Evolutionary conservation across 2,888 invertebrate species (phyloP).

Genomic region (Acrocyrtus sp.): DNA sequence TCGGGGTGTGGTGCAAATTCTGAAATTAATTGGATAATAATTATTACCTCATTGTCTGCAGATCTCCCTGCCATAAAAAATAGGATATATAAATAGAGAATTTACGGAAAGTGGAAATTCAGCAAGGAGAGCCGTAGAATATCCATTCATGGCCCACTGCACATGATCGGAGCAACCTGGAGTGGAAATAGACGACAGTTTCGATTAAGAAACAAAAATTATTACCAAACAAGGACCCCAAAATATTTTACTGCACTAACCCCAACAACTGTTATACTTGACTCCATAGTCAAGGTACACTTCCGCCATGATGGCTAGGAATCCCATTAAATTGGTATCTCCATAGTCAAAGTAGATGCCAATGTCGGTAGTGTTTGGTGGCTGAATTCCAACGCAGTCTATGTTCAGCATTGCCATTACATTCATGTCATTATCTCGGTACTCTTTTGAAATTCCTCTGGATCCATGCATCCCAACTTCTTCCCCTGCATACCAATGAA

Average conservation of each 20-base stretch:
- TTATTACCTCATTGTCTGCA: no score
- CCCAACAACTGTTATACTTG: no score
- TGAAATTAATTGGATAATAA: no score
- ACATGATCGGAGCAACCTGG: conserved; percentile 48
- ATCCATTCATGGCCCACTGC: conserved; percentile 29
- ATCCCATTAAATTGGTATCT: conserved; percentile 17
- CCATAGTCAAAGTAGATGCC: conserved; percentile 40
- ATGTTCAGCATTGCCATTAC: conserved; percentile 49
- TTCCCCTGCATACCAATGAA: conserved; percentile 50
- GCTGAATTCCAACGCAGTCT: conserved; percentile 35
- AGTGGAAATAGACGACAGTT: no score
- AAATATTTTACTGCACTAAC: no score
- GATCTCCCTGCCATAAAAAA: no score
- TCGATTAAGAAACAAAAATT: no score
- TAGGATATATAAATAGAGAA: no score
- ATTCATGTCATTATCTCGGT: not conserved
- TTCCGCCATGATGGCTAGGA: conserved; percentile 31
- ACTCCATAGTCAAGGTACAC: conserved; percentile 19
- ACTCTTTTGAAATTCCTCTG: conserved; percentile 30
- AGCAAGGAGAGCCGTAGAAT: conserved; percentile 28
- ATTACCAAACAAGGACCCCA: no score
- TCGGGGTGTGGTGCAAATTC: conserved; percentile 38
- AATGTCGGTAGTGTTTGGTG: conserved; percentile 6
- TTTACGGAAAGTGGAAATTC: conserved; percentile 25
- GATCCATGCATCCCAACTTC: conserved; percentile 46